Evolutionary conservation across 2,113 vertebrate genomes (phyloP), one percentile per base, ranked within the genome.

Genomic region (Ciconia boyciana): DNA sequence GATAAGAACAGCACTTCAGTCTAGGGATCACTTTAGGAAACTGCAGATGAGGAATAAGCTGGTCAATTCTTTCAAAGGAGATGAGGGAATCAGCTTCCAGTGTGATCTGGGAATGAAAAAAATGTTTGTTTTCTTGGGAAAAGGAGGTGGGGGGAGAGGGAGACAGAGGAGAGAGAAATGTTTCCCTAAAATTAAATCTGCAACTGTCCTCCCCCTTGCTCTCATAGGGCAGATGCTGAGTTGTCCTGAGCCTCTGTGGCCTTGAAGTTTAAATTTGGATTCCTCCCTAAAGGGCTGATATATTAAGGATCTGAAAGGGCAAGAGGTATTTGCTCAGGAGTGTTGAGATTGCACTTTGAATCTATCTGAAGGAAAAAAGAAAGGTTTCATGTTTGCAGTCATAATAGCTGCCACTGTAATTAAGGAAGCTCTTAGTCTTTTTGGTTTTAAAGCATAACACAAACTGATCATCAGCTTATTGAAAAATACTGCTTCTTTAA

Each of bases 201-300:
- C 74, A 62, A 4, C 54, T 89, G 34, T 80, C 71, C 44, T 92
- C 51, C n/a, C 43, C 25, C 43, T 70, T 12, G 1, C 28, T 94
- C 20, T 94, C 81, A 31, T 5, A 62, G 60, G 61, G 11, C 57
- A 83, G 49, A 29, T 36, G 83, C 24, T 52, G 70, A 76, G 81
- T 48, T 87, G 57, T 76, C 62, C 54, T 80, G 84, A 90, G 58
- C 57, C 51, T 83, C 61, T 65, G 68, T 82, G 80, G 48, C 93
- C 81, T 91, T 90, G 49, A 87, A 82, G 61, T 94, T 92, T 92
- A 91, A 76, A 91, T 89, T 84, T 72, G 36, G 61, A 85, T 95
- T 94, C 60, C 66, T 89, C 52, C 31, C 77, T 82, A 69, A 87
- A 80, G 72, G 58, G 19, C 54, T 81, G 76, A 49, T 89, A 41